These are phyloP conservation scores for Drosophila suboccidentalis DNA, from an alignment of 2,888 invertebrate species.

Conservation along the genomic window DNA sequence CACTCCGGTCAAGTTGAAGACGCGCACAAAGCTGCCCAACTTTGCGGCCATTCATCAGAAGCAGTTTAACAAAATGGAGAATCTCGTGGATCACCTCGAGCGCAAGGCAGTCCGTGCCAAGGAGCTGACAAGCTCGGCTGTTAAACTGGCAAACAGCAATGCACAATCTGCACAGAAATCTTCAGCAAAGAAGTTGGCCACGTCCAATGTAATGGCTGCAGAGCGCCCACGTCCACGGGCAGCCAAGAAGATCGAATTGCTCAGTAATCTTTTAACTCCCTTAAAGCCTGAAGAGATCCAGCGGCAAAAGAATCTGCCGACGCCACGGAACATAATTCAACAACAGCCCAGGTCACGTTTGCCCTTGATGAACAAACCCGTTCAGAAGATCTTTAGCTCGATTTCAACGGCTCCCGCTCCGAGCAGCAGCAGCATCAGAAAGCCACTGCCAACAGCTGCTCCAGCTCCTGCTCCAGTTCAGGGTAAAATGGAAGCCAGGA, in stretches of 20 bases:
- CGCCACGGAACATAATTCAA: conserved; percentile 24
- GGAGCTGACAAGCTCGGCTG: conserved; percentile 70
- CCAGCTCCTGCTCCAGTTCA: not conserved
- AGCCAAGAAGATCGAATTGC: conserved; percentile 62
- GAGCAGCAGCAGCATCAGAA: not conserved
- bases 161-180: conserved; percentile 26
- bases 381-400: conserved; percentile 31
- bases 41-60: conserved; percentile 90
- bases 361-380: conserved; percentile 31
- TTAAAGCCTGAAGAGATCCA: conserved; percentile 12
- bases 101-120: conserved; percentile 85
- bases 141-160: conserved; percentile 41
- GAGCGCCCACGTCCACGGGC: conserved; percentile 44
- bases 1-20: conserved; percentile 59
- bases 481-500: conserved; percentile 72
- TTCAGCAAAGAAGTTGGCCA: conserved; percentile 20
- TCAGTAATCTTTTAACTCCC: conserved; percentile 2
- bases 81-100: conserved; percentile 88
- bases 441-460: not conserved
- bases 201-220: not conserved
- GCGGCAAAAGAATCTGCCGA: conserved; percentile 16
- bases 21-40: conserved; percentile 88
- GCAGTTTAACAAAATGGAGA: conserved; percentile 90
- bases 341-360: conserved; percentile 9
- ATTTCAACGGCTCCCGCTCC: not conserved